phyloP scores from a whole-genome alignment of 92 coral and sea anemone genomes.

The Porites evermanni region DNA sequence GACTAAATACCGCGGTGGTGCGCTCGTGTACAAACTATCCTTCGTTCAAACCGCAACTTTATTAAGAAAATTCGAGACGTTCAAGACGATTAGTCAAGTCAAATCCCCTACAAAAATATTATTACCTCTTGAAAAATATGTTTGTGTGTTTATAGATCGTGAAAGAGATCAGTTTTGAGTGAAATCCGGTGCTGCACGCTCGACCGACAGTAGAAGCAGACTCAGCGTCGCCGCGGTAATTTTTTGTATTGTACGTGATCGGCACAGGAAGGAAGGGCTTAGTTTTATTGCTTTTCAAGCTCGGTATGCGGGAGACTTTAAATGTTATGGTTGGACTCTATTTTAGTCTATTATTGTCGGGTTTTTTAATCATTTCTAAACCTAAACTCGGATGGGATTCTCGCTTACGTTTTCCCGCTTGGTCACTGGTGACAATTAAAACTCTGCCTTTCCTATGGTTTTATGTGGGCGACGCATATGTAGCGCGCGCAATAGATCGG shows the following conservation, averaged over 20 bases:
- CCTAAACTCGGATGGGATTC: neutral
- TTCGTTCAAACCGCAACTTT: neutral
- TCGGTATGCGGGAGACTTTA: slow-evolving; percentile 5
- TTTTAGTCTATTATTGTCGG: slow-evolving; percentile 8
- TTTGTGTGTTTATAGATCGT: neutral
- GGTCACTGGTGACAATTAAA: no score
- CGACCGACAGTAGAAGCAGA: slow-evolving; percentile 9
- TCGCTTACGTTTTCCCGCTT: no score
- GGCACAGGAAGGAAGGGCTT: slow-evolving; percentile 45
- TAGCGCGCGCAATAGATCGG: no score
- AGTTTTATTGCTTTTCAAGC: slow-evolving; percentile 41
- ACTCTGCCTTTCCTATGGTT: no score
- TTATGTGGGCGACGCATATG: no score
- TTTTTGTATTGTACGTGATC: slow-evolving; percentile 31
- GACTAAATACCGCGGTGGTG: neutral
- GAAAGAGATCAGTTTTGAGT: neutral
- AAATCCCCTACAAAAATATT: neutral
- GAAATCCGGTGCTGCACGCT: slow-evolving; percentile 30
- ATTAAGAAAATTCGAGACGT: neutral
- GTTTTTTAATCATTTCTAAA: neutral
- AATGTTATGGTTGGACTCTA: slow-evolving; percentile 7
- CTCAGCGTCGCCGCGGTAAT: slow-evolving; percentile 45
- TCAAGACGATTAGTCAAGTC: neutral
- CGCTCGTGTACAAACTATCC: neutral
- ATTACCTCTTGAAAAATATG: slow-evolving; percentile 15